Evolutionary conservation across 1,140 invertebrate genomes (phyloP), one percentile per base, ranked within the genome.

Genomic region (Bombus confusus): DNA sequence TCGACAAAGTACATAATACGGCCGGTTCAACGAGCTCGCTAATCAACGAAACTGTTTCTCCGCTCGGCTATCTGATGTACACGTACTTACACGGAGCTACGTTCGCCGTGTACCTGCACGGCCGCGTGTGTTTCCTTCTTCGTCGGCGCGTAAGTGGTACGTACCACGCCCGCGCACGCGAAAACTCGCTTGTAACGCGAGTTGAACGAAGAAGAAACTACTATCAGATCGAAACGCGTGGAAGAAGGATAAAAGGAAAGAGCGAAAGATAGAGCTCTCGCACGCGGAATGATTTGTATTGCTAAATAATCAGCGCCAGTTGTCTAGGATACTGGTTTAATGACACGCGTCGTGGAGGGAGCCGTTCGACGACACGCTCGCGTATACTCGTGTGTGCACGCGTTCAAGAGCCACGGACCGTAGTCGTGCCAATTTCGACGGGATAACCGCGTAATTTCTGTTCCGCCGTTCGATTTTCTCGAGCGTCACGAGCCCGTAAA

Each of bases 241-340:
- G 37, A 18, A 39, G 47, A 66, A 37, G 22, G n/a, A 79, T 39
- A 28, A 52, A 52, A 37, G 18, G 79, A 28, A 9, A 34, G 71
- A 57, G n/a, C 62, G 31, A 41, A 59, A 76, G 73, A 88, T 83
- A 88, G 85, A 62, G 75, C 86, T 87, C 86, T 87, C 86, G 89
- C 85, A 71, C 86, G 74, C 68, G 83, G 87, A 92, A 93, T 94
- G 93, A 94, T 94, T 94, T 94, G 93, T 94, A 94, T 94, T 94
- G 92, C 93, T 94, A 94, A 94, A 94, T 94, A 94, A 94, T 93
- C 94, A 94, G 89, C 92, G 87, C 90, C 87, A 90, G 91, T 93
- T 92, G 93, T 93, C 91, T 91, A 91, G 91, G 91, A 93, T 93
- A 94, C 92, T 94, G 92, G 93, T 94, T 94, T 94, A 94, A 92